Evolutionary conservation across 64 coral and sea anemone species (phyloP).

Genomic region (Exaiptasia diaphana): DNA sequence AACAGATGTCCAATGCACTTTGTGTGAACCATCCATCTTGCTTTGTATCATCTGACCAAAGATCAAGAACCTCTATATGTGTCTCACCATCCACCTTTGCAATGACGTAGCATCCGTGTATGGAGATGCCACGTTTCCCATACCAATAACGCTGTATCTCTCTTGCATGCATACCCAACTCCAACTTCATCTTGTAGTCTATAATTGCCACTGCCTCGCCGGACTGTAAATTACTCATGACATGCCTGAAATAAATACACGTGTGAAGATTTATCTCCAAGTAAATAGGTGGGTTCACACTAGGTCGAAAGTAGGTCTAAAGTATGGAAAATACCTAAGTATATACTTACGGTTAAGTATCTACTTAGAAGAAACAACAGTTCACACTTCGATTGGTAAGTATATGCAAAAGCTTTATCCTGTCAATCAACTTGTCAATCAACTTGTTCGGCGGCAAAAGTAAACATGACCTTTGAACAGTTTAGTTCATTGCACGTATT

Average conservation of each 20-base stretch:
- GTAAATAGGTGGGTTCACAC: neutral
- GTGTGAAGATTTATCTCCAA: neutral
- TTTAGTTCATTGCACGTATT: too few species aligned
- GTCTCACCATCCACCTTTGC: conserved; percentile 8
- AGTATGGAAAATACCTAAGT: neutral
- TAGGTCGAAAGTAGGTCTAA: neutral
- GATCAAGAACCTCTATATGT: conserved; percentile 20
- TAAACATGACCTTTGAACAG: too few species aligned
- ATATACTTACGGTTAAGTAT: too few species aligned
- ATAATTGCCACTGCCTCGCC: conserved; percentile 6
- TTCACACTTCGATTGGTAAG: too few species aligned
- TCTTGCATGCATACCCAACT: conserved; percentile 10
- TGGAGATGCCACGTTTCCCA: conserved; percentile 38
- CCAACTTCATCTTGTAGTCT: conserved; percentile 52
- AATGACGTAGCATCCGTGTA: conserved; percentile 29
- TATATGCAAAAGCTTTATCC: too few species aligned
- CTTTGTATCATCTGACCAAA: conserved; percentile 45
- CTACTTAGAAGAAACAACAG: too few species aligned
- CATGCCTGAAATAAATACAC: neutral
- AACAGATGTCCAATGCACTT: conserved; percentile 25
- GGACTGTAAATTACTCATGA: conserved; percentile 11
- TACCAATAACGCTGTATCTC: conserved; percentile 46
- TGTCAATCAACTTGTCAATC: too few species aligned
- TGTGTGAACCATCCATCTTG: conserved; percentile 32
- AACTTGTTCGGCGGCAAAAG: too few species aligned